Percentiles rank a stretch among this genome's conserved stretches.
Conservation (phyloP, 2,888 invertebrate genomes). For the Lithophane ornitopus region DNA sequence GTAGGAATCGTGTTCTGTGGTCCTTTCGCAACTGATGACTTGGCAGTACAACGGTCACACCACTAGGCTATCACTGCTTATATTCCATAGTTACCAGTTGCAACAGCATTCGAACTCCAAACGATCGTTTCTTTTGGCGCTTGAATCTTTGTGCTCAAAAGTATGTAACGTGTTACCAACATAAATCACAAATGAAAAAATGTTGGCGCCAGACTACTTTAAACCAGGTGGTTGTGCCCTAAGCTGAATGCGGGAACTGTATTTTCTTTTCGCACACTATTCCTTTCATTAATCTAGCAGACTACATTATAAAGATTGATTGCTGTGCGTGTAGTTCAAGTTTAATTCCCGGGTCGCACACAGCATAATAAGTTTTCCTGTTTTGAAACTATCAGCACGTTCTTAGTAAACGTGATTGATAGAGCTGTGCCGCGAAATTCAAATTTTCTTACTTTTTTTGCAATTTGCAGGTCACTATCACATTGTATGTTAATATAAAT, state of each 20-base stretch:
- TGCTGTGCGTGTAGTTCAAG: not conserved
- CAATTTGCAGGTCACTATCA: no score
- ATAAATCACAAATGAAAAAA: no score
- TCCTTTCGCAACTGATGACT: no score
- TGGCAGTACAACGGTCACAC: no score
- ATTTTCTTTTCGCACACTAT: not conserved
- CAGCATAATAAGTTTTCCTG: not conserved
- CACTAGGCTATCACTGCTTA: no score
- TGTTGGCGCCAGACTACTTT: not conserved
- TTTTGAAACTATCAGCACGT: not conserved
- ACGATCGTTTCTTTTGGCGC: not conserved
- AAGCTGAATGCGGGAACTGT: not conserved
- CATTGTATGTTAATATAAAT: no score
- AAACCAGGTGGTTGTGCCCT: not conserved
- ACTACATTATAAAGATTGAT: not conserved
- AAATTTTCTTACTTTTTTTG: no score
- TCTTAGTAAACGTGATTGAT: no score
- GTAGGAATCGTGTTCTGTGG: no score
- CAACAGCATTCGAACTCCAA: not conserved
- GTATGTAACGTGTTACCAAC: not conserved
- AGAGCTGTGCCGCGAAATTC: no score
- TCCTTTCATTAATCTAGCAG: not conserved
- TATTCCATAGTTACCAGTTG: not conserved
- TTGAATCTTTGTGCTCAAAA: not conserved
- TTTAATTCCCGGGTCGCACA: not conserved